Base-by-base conservation (phyloP, 2,797 vertebrate species). In the Sebastes taczanowskii region DNA sequence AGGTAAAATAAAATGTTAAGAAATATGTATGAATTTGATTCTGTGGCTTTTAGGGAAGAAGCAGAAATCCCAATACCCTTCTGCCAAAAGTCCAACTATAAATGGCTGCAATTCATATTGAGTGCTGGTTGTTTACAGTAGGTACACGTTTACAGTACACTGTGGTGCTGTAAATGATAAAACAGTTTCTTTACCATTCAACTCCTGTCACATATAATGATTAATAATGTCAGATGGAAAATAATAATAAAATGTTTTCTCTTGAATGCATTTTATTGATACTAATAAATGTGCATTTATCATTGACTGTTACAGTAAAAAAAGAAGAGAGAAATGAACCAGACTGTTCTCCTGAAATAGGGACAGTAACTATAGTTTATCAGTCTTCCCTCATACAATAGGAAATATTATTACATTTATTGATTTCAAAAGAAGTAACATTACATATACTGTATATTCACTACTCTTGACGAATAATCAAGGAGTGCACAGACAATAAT, bases 241-340 rank as follows among this genome's bases (percentile, higher is more conserved):
- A 70, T 22, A 71, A 70, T 14, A 34, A 46, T 2, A 34, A 63
- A 60, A 30, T 77, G 14, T 59, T 25, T 34, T 85, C 4, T 78
- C 52, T 84, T 87, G 4, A 80, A 75, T 80, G 35, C 22, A 76
- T 82, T 93, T 90, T 90, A 89, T 92, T 91, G 67, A 85, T 86
- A 72, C 56, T 56, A 66, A 77, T 77, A 85, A 74, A 55, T 77
- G 72, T 88, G 71, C 18, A 62, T 83, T 77, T 85, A 83, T 66
- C 23, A 14, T 53, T 80, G 60, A 80, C 59, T 59, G 63, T 88
- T 79, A 91, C 68, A 80, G 73, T 86, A 81, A 85, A 72, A 72
- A 61, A 8, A 88, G 86, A 83, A 78, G 68, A 35, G 53, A 30
- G 18, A 38, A 63, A 62, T 20, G 1, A 59, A 75, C 4, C 27